Percentiles rank a stretch among this genome's conserved stretches.
phyloP scores from a whole-genome alignment of 2,797 vertebrate species.

The Pseudochirops cupreus region DNA sequence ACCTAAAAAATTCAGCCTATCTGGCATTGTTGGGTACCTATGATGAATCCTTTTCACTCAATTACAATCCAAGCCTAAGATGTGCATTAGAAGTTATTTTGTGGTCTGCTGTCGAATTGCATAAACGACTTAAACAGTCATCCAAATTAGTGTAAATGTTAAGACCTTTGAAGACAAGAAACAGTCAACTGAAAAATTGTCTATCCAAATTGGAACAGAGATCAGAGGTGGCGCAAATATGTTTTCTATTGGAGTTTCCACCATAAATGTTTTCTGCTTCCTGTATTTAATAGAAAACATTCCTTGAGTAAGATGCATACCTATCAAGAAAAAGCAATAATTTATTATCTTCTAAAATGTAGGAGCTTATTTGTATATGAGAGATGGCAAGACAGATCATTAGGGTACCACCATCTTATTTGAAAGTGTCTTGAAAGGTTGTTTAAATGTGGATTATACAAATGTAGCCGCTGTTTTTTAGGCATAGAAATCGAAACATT shows the following conservation, averaged over 20 bases:
- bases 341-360: constrained; percentile 67
- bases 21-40: constrained; percentile 34
- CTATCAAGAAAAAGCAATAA: constrained; percentile 71
- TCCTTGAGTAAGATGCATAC: constrained; percentile 71
- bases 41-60: constrained; percentile 58
- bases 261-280: constrained; percentile 79
- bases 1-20: constrained; percentile 41
- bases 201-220: constrained; percentile 69
- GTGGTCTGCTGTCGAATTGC: constrained; percentile 68
- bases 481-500: not conserved
- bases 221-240: constrained; percentile 82
- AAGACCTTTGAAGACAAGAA: constrained; percentile 67
- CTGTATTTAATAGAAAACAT: constrained; percentile 82
- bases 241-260: constrained; percentile 79
- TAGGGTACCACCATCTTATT: not conserved
- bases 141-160: constrained; percentile 67
- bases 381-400: constrained; percentile 38
- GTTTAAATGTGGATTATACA: constrained; percentile 10
- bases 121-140: constrained; percentile 72
- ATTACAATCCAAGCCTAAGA: constrained; percentile 52
- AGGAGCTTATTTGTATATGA: constrained; percentile 49
- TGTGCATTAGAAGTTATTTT: constrained; percentile 63
- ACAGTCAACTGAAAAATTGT: constrained; percentile 71
- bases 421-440: not conserved
- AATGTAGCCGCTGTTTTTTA: not conserved